Evolutionary conservation across 2,797 vertebrate species (phyloP).

Genomic region (Megaceryle alcyon): DNA sequence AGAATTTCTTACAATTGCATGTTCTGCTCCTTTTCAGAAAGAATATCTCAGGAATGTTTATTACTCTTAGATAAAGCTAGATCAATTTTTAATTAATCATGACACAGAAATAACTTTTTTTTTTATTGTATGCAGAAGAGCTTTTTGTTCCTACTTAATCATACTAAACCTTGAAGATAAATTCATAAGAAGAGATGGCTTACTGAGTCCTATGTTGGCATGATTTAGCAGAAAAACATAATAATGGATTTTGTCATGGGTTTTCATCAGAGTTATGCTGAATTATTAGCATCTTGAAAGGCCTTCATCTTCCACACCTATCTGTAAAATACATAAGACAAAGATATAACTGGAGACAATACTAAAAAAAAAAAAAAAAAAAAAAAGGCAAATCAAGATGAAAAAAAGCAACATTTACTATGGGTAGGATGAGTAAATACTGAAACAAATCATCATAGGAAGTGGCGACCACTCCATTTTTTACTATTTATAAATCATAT

Average conservation of each 20-base stretch:
- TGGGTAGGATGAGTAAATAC: not conserved
- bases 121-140: not conserved
- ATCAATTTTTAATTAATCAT: constrained; percentile 10
- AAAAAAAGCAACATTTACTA: not conserved
- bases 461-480: not conserved
- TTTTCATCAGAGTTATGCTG: not conserved
- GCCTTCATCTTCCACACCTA: not conserved
- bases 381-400: not conserved
- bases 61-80: not conserved
- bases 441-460: not conserved
- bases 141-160: not conserved
- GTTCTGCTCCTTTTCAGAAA: not conserved
- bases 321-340: not conserved
- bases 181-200: not conserved
- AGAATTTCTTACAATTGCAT: not conserved
- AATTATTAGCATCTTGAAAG: not conserved
- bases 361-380: not conserved
- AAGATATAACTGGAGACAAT: not conserved
- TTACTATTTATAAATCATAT: not conserved
- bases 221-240: not conserved
- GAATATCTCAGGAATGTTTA: not conserved
- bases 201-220: not conserved
- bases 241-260: not conserved
- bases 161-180: not conserved
- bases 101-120: not conserved